Base-by-base conservation (phyloP, 2,888 invertebrate genomes). In the Alviniconcha strummeri region DNA sequence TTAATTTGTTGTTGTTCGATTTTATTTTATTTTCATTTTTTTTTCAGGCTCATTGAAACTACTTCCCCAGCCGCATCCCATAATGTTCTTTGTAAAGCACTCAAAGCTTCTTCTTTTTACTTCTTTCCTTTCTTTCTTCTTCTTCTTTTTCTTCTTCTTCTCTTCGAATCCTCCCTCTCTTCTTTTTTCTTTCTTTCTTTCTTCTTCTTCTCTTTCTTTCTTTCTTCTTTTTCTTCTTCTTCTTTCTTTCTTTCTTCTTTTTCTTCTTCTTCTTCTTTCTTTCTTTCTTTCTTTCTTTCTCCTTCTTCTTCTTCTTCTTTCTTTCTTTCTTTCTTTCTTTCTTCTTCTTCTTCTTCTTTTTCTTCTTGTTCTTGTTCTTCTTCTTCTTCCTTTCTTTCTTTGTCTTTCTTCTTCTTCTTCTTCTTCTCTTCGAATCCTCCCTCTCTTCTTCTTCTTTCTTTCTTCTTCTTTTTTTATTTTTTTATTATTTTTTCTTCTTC, bases 241-340 rank as follows among this genome's bases (percentile, higher is more conserved):
- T n/a, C 19, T 36, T 4, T 19, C 72, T 72, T 36, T 36, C 36
- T 36, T 72, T 36, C 13, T 19, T 36, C 72, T 72, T 19, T 77
- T 8, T 55, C 77, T 55, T 56, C 13, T 11, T 77, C 6, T 57
- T 11, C 55, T 19, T 57, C n/a, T 77, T 19, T 57, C n/a, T 57
- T 19, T 57, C n/a, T 57, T 19, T 57, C n/a, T 77, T 56, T 77
- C n/a, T 77, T 56, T 77, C 77, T 77, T 56, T 55, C 77, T 55
- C 55, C 55, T 15, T 77, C 77, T 77, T 19, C 55, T 56, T 77
- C 77, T 77, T 56, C 55, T 19, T 77, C 56, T 57, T 17, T 77
- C 56, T 17, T 9, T n/a, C 17, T 55, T 9, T 57, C 56, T 77
- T 17, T 77, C 57, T 55, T 56, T 60, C 56, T 77, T 3, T 19